These are phyloP conservation scores for Trachelus stipa DNA, from an alignment of 2,888 invertebrate genomes.

Conservation along the genomic window DNA sequence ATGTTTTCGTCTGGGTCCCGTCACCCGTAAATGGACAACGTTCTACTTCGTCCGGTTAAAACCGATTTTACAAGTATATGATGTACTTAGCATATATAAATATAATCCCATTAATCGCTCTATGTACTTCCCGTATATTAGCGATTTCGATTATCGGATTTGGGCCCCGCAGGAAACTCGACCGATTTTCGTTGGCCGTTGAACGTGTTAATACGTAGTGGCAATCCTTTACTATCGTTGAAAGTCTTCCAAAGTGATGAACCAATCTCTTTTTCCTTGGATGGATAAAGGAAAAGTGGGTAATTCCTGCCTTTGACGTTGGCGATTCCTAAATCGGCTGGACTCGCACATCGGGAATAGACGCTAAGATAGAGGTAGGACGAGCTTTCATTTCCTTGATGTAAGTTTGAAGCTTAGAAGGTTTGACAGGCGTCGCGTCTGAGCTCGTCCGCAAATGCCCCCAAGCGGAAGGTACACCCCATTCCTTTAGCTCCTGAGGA, in stretches of 20 bases:
- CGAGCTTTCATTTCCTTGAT: conserved; percentile 58
- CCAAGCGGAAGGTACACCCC: conserved; percentile 41
- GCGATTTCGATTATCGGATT: too few species aligned
- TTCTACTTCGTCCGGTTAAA: too few species aligned
- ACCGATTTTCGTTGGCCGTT: too few species aligned
- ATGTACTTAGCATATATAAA: too few species aligned
- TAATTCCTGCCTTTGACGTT: background rate
- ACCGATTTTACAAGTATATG: too few species aligned
- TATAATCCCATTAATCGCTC: too few species aligned
- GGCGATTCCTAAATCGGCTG: background rate
- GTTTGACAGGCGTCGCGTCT: conserved; percentile 53
- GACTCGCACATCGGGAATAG: conserved; percentile 6
- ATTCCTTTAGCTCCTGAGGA: conserved; percentile 24
- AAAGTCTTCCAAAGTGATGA: conserved; percentile 4
- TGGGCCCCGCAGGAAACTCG: too few species aligned
- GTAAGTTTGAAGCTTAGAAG: conserved; percentile 57
- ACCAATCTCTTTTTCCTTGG: conserved; percentile 7
- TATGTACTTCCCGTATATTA: too few species aligned
- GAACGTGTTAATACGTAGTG: background rate
- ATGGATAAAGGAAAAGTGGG: conserved; percentile 13
- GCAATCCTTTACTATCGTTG: conserved; percentile 1
- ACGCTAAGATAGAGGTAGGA: conserved; percentile 23
- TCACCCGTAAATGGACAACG: too few species aligned
- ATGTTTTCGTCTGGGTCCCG: too few species aligned
- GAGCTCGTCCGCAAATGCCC: conserved; percentile 50